A percentile compares a stretch with the other conserved stretches of the same genome.
Evolutionary conservation across 1,140 invertebrate genomes (phyloP).

Genomic region (Aethina tumida): DNA sequence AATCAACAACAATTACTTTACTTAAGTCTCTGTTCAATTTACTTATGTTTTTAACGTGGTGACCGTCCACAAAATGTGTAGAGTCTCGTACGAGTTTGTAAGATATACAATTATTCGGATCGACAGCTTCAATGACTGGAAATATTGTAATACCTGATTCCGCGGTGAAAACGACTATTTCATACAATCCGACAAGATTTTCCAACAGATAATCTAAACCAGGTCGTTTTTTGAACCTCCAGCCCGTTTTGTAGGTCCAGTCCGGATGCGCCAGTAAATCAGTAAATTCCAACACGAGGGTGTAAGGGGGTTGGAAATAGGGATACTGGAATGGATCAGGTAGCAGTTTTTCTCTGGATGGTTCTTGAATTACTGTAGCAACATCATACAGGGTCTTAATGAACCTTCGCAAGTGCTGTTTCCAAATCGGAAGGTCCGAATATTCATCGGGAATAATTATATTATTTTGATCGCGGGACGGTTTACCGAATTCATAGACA

Average conservation of each 20-base stretch:
- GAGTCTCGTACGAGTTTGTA: conserved; percentile 92
- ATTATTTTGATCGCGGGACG: conserved; percentile 60
- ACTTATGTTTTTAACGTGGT: conserved; percentile 92
- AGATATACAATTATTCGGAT: conserved; percentile 79
- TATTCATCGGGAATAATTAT: conserved; percentile 69
- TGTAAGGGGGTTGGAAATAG: conserved; percentile 95
- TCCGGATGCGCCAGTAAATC: conserved; percentile 95
- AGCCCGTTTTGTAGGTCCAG: conserved; percentile 79
- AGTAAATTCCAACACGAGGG: conserved; percentile 90
- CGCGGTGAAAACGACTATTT: conserved; percentile 94
- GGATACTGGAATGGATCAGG: conserved; percentile 88
- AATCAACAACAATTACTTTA: conserved; percentile 95
- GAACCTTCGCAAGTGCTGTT: conserved; percentile 61
- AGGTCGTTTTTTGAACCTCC: conserved; percentile 92
- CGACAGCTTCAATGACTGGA: conserved; percentile 85
- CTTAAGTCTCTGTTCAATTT: conserved; percentile 89
- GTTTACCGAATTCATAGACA: conserved; percentile 57
- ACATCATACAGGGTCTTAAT: conserved; percentile 12
- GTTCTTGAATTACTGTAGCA: conserved; percentile 64
- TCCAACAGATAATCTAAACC: conserved; percentile 89
- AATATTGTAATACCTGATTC: conserved; percentile 78
- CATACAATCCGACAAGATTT: conserved; percentile 80
- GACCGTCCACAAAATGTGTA: conserved; percentile 89
- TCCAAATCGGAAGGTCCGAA: conserved; percentile 52
- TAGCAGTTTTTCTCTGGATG: conserved; percentile 85